Base-by-base conservation (phyloP, 2,888 invertebrate genomes). In the Drosophila kokeensis region DNA sequence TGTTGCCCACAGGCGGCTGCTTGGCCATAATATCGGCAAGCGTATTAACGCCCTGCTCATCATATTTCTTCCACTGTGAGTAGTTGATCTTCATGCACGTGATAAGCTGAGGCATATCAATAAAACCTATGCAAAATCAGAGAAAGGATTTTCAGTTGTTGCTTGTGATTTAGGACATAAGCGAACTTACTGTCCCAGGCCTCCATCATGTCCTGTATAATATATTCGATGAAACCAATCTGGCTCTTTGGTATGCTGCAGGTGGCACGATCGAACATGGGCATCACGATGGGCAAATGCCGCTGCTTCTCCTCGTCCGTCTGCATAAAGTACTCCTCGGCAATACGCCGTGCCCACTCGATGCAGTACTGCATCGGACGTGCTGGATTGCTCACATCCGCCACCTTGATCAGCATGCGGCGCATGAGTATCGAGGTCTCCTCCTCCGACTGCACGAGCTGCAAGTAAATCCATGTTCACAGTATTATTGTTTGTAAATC, bases 201-300 rank as follows among this genome's bases (percentile, higher is more conserved):
- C 91, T 98, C 98, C 94, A 99, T 98, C 98, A 99, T 98, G 91
- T 98, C 98, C 87, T 97, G 97, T 89, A 99, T 98, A 92, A 99
- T 99, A 94, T 97, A 98, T 93, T 99, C 99, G 79, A 99, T 97
- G 94, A 99, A 99, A 67, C 98, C 98, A 89, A 98, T 98, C 94
- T 99, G 99, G 71, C 99, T 98, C 94, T 98, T 97, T 62, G 99
- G 99, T 92, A 99, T 97, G 90, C 98, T 99, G 94, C 99, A 99
- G 2, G 97, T 96, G 71, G 96, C 95, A 73, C 99, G 95, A 93
- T 99, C 99, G 93, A 99, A 99, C 95, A 98, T 97, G 11, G 99
- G 99, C 99, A 99, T 99, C 76, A 99, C 98, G 11, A 99, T 97
- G 0, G 99, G 99, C 89, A 99, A 94, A 57, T 96, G 96, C 80